Evolutionary conservation across 2,888 invertebrate genomes (phyloP), one percentile per base, ranked within the genome.

Genomic region (Thyatira batis): DNA sequence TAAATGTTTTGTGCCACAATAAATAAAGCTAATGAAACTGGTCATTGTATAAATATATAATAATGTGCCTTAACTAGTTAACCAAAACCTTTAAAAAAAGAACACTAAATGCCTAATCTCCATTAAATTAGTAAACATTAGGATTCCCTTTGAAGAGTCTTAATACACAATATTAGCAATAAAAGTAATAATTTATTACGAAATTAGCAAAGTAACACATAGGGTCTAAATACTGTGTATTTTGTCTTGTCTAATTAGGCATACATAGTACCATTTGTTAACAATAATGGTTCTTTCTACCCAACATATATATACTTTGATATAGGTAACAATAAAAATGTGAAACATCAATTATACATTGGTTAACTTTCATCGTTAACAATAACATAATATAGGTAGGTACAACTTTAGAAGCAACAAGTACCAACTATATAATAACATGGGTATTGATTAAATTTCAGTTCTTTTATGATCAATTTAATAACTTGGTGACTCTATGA

Each of bases 401-500:
- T 17, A 39, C 3, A 23, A 23, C 62, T 57, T 55, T 57, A 33
- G 44, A 54, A 49, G 50, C 49, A 58, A 59, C 55, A 61, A 57
- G 51, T 59, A 51, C 27, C 45, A 43, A 49, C 52, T 52, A 51
- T 50, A 52, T 56, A 53, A 55, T 23, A 51, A 43, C 43, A 13
- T 46, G 10, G 50, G 52, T 13, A 52, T 50, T 55, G 13, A 49
- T 52, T 58, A 61, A 63, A 62, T 63, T 63, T 65, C 61, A 67
- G 61, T 64, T 57, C 60, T 55, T 54, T 50, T 39, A 57, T 59
- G 63, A 57, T 57, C 62, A 63, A 49, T 65, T 66, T 65, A 63
- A 65, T 74, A 78, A 76, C 74, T 78, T 69, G 71, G 65, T 49
- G 58, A 69, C 65, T 64, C 69, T 68, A 69, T 62, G 65, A 67